Percentiles rank a stretch among this genome's conserved stretches.
phyloP scores from a whole-genome alignment of 2,113 vertebrate genomes.

The Fregata magnificens region DNA sequence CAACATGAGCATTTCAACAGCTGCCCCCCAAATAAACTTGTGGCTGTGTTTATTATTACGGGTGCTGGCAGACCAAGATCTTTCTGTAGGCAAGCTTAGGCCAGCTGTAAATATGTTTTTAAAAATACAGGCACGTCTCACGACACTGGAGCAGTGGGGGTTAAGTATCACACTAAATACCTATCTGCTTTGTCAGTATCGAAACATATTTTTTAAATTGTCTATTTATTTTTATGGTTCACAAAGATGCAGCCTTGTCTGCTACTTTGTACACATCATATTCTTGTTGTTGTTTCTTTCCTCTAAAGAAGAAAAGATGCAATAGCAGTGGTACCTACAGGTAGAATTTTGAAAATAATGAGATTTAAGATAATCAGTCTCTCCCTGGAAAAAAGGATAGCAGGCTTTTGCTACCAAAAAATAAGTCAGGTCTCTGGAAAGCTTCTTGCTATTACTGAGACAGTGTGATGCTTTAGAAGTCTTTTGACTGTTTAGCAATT shows the following conservation, averaged over 20 bases:
- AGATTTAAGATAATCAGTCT: not conserved
- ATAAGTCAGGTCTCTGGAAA: not conserved
- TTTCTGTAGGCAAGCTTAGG: not conserved
- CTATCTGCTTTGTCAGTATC: not conserved
- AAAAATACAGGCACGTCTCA: not conserved
- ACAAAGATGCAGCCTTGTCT: not conserved
- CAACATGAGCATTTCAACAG: not conserved
- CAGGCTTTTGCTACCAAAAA: not conserved
- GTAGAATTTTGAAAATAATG: not conserved
- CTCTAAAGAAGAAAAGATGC: not conserved
- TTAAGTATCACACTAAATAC: not conserved
- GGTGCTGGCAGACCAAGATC: not conserved
- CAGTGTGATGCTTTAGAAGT: not conserved
- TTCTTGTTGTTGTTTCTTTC: not conserved
- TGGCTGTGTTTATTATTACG: not conserved
- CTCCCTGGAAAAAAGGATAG: not conserved
- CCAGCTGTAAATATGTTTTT: not conserved
- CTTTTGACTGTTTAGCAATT: not conserved
- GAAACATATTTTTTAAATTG: not conserved
- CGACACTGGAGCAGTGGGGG: not conserved
- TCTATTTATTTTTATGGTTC: not conserved
- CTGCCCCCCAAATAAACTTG: not conserved
- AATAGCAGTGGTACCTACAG: not conserved
- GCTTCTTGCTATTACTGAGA: not conserved
- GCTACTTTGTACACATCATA: not conserved